Conservation (phyloP, 1,140 invertebrate species). For the Brachionus rotundiformis region DNA sequence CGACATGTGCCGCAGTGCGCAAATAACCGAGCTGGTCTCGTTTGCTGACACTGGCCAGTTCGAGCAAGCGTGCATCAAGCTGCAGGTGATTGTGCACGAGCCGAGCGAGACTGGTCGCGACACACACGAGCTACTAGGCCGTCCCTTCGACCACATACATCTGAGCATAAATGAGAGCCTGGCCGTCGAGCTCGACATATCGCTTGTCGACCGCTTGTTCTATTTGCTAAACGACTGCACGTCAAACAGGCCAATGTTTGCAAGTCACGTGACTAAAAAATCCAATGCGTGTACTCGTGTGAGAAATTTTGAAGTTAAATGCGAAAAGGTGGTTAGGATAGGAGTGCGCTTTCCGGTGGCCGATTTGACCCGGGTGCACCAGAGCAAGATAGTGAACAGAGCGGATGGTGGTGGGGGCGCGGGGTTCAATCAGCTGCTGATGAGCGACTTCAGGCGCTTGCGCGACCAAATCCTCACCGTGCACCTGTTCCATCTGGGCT, state of each 20-base stretch:
- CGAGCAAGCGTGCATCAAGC: neutral
- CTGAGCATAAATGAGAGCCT: neutral
- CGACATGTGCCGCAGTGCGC: neutral
- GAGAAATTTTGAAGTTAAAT: slow-evolving; percentile 37
- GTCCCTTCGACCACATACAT: neutral
- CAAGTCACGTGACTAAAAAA: no score
- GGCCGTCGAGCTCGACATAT: slow-evolving; percentile 29
- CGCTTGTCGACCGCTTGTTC: slow-evolving; percentile 29
- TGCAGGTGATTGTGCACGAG: neutral
- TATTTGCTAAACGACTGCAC: slow-evolving; percentile 34
- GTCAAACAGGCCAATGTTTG: no score
- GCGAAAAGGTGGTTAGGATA: neutral
- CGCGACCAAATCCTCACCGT: slow-evolving; percentile 33
- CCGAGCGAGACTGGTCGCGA: neutral
- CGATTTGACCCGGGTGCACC: neutral
- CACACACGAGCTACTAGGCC: neutral
- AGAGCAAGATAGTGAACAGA: neutral
- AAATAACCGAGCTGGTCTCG: neutral
- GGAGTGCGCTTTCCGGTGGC: slow-evolving; percentile 33
- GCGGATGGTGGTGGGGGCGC: neutral
- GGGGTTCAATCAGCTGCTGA: no score
- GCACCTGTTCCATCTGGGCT: slow-evolving; percentile 15
- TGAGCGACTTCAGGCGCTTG: neutral
- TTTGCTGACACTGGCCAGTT: neutral
- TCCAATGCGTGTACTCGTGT: no score